Conservation (phyloP, 2,888 invertebrate genomes). For the Meliscaeva auricollis region DNA sequence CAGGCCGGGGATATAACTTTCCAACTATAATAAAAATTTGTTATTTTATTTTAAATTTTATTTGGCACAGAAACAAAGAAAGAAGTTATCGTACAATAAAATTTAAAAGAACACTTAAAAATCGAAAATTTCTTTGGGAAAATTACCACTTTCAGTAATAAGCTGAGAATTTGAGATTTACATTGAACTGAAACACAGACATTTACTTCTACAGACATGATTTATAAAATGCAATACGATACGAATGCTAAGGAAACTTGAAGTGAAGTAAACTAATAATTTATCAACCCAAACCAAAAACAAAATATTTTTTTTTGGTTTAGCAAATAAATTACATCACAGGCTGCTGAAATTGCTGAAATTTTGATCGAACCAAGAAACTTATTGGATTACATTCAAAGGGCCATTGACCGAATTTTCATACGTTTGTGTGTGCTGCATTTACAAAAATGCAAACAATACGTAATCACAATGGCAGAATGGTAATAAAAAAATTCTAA, state of each 20-base stretch:
- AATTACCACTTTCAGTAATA: constrained; percentile 73
- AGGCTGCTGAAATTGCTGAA: background rate
- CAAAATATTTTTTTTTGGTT: too few species aligned
- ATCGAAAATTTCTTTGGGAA: constrained; percentile 45
- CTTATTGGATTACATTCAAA: too few species aligned
- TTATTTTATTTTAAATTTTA: background rate
- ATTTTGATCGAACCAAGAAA: too few species aligned
- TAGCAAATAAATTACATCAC: background rate
- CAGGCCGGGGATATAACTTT: constrained; percentile 90
- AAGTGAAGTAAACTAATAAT: constrained; percentile 16
- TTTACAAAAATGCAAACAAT: too few species aligned
- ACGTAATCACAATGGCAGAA: too few species aligned
- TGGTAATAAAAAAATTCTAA: too few species aligned
- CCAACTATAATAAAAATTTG: constrained; percentile 85
- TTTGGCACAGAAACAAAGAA: background rate
- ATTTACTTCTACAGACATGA: constrained; percentile 64
- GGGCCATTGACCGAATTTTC: constrained; percentile 3
- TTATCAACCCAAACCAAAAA: background rate
- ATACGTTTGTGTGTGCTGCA: too few species aligned
- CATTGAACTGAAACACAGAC: constrained; percentile 61
- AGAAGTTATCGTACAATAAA: constrained; percentile 19
- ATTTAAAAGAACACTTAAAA: constrained; percentile 52
- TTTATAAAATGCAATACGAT: background rate
- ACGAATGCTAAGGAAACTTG: constrained; percentile 1
- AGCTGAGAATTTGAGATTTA: constrained; percentile 49